Evolutionary conservation across 1,140 invertebrate genomes (phyloP).

Genomic region (Tachypleus tridentatus): DNA sequence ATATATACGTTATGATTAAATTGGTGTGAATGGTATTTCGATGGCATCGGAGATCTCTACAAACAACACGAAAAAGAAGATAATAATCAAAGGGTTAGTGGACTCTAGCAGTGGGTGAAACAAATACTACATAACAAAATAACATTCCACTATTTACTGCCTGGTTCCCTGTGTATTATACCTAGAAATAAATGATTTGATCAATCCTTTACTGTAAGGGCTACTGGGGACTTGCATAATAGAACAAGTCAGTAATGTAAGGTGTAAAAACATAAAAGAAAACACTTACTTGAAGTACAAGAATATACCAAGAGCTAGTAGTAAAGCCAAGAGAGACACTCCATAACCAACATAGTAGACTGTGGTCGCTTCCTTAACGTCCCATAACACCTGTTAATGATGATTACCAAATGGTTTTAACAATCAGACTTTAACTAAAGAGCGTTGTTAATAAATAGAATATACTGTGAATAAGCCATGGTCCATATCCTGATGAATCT

Average conservation of each 20-base stretch:
- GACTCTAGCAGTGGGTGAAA: no score
- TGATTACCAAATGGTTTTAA: not conserved
- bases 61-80: conserved; percentile 4
- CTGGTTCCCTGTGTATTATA: no score
- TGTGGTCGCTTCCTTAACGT: conserved; percentile 42
- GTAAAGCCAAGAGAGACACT: conserved; percentile 55
- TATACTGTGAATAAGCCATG: not conserved
- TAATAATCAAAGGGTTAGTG: no score
- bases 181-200: no score
- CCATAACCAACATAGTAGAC: conserved; percentile 64
- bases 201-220: no score
- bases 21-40: conserved; percentile 85
- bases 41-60: conserved; percentile 77
- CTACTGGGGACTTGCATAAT: no score
- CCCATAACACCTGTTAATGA: conserved; percentile 20
- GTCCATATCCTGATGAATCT: no score
- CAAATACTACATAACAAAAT: no score
- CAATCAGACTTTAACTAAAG: not conserved
- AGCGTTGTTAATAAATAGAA: not conserved
- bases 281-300: conserved; percentile 64
- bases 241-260: no score
- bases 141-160: no score
- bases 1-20: conserved; percentile 71
- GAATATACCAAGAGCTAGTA: conserved; percentile 63
- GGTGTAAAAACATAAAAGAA: no score